Conservation (phyloP, 2,113 vertebrate genomes). For the Oriolus oriolus region DNA sequence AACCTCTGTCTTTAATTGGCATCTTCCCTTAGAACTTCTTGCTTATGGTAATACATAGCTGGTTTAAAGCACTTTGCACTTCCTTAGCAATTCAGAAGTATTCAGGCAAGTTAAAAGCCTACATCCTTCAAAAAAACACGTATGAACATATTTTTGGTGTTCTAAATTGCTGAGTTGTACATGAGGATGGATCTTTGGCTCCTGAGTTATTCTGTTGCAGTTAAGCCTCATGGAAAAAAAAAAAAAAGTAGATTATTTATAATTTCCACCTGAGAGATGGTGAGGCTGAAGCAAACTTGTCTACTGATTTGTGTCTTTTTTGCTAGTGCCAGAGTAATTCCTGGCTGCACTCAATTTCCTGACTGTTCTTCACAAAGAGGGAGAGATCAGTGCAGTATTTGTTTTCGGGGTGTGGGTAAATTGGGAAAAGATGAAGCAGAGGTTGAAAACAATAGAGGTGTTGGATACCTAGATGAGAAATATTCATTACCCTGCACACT, state of each 20-base stretch:
- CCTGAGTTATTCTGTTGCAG: not conserved
- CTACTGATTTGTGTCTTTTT: not conserved
- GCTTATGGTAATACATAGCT: not conserved
- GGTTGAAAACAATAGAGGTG: not conserved
- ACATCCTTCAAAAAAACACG: not conserved
- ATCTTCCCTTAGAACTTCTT: not conserved
- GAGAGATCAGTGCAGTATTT: not conserved
- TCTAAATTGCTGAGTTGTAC: not conserved
- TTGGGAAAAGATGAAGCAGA: not conserved
- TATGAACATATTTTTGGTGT: not conserved
- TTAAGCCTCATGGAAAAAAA: not conserved
- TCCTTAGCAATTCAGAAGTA: not conserved
- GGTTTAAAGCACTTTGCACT: not conserved
- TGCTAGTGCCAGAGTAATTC: not conserved
- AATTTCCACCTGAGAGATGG: not conserved
- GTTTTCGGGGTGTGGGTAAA: not conserved
- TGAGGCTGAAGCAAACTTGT: not conserved
- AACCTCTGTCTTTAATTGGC: not conserved
- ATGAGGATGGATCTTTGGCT: not conserved
- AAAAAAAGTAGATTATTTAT: not conserved
- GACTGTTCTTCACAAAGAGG: not conserved
- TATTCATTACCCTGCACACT: not conserved
- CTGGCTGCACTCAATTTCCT: not conserved
- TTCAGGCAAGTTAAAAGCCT: not conserved
- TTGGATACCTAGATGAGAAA: not conserved